Base-by-base conservation (phyloP, 2,888 invertebrate species). In the Scaptomyza polygonia region DNA sequence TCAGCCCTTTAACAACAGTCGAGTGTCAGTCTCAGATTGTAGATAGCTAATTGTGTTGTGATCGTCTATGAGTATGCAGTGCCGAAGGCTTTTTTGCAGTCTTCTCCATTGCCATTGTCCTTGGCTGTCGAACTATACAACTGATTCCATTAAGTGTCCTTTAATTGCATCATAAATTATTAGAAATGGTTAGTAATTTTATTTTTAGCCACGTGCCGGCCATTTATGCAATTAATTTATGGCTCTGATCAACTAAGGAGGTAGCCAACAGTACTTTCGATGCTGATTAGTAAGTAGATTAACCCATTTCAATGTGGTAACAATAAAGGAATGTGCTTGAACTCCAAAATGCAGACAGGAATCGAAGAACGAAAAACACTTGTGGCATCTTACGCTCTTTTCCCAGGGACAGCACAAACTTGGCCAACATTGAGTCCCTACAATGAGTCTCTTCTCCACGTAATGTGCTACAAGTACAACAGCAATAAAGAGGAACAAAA, bases 151-250 rank as follows among this genome's bases (percentile, higher is more conserved):
- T 66, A 59, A 30, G 54, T 48, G 72, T 11, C 65, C 34, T 32
- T 48, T 58, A 77, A 77, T 65, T 77, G 72, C 66, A 59, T 44
- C 65, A 64, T 76, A 76, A 57, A 67, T n/a, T n/a, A n/a, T n/a
- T n/a, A n/a, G n/a, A n/a, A n/a, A n/a, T 47, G 51, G 9, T 32
- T n/a, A 45, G 32, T 30, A 16, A 14, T 16, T 16, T 40, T 40
- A 55, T 47, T 59, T 59, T 18, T 27, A 39, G 44, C 36, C 42
- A 39, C 48, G 49, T 67, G 30, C 40, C 21, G 42, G n/a, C 14
- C 40, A 36, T 54, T 69, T 54, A 51, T 67, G 42, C 61, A 74
- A 59, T 61, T 61, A 14, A 56, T 55, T 66, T 72, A 52, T n/a
- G 42, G 27, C 42, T 32, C 12, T 12, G 11, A 12, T 8, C 3